These are phyloP conservation scores for Tipula unca DNA, from an alignment of 2,888 invertebrate species.

Conservation along the genomic window DNA sequence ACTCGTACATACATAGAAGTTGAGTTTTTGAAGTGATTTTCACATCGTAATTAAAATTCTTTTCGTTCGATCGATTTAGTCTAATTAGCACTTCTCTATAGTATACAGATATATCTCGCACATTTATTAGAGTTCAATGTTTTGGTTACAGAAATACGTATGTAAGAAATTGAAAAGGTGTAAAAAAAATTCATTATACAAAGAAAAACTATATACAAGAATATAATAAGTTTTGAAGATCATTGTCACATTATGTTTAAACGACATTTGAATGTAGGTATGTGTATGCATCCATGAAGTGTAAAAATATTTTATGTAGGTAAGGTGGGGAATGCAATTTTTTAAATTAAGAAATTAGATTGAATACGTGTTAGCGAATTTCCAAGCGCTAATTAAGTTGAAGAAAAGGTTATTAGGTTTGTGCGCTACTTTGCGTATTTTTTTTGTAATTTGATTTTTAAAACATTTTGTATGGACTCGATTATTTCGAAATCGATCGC, in stretches of 20 bases:
- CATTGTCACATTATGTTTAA: background rate
- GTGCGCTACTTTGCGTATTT: background rate
- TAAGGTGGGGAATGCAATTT: background rate
- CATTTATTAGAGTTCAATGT: background rate
- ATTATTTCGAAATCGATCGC: too few species aligned
- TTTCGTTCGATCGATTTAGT: background rate
- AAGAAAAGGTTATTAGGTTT: background rate
- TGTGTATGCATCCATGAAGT: background rate
- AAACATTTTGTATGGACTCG: too few species aligned
- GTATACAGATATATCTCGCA: background rate
- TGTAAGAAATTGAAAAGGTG: background rate
- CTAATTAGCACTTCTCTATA: slow-evolving; percentile 1
- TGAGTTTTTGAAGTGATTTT: background rate
- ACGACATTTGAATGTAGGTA: background rate
- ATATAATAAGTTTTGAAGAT: background rate
- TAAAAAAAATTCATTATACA: background rate
- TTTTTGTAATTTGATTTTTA: too few species aligned
- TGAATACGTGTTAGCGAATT: background rate
- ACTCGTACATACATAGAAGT: background rate
- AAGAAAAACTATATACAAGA: background rate
- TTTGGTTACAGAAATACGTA: background rate
- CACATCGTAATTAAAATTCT: background rate
- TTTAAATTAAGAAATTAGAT: background rate
- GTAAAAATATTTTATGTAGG: background rate
- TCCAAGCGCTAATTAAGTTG: background rate